Evolutionary conservation across 2,113 vertebrate genomes (phyloP), one percentile per base, ranked within the genome.

Genomic region (Plectropomus leopardus): DNA sequence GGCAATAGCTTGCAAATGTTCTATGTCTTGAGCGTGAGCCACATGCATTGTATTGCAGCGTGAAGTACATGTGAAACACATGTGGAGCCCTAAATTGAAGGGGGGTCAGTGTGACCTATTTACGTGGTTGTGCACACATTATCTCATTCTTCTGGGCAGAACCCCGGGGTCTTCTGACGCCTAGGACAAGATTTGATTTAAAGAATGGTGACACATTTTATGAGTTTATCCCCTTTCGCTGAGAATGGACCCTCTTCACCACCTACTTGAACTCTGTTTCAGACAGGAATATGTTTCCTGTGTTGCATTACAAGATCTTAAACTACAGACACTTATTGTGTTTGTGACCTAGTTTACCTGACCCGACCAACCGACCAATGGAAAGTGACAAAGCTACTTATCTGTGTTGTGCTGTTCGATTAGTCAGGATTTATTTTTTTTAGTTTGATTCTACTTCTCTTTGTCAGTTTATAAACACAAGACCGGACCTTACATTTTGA

Each of bases 311-410:
- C 51, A 28, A n/a, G 51, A 53, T 55, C 6, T 1, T 51, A 24
- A 76, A 28, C 36, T 17, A 50, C 24, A 67, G 74, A 48, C 55
- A 2, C 32, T 75, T 73, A 28, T 72, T 73, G 51, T 75, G 19
- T 30, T 53, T 42, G 72, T 51, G n/a, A 44, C 17, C 36, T 79
- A 2, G 15, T 55, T 68, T 72, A 4, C 45, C 14, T 53, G 26
- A 53, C 16, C 11, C 1, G 17, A 57, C 3, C 50, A 7, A 32
- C 26, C 63, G 24, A 32, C 36, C 82, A 85, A 77, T 83, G 71
- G 74, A 83, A 85, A 63, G 78, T 74, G 87, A 88, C 90, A 89
- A 76, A 88, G 79, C 83, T 76, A 7, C 63, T 86, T 80, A 75
- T 0, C 42, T 48, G 36, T 50, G 40, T 17, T 78, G 28, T 54